These are phyloP conservation scores for Carlito syrichta DNA, from an alignment of 2,113 vertebrate genomes.

Conservation along the genomic window DNA sequence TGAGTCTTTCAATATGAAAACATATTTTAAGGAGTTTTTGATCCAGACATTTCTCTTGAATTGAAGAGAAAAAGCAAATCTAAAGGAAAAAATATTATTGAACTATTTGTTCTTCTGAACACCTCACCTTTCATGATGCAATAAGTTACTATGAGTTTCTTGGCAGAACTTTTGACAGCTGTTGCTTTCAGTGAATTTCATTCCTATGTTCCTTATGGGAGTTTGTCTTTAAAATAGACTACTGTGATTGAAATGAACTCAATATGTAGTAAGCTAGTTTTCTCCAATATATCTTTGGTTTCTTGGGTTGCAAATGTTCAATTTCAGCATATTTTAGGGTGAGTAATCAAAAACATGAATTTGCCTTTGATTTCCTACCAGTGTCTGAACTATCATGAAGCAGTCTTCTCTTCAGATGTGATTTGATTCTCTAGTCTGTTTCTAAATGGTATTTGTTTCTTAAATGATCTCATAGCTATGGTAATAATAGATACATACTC, in stretches of 20 bases:
- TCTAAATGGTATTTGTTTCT: slow-evolving; percentile 46
- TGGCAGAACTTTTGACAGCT: slow-evolving; percentile 68
- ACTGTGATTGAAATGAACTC: slow-evolving; percentile 66
- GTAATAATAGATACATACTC: not conserved
- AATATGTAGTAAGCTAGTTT: slow-evolving; percentile 66
- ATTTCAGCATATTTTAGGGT: slow-evolving; percentile 57
- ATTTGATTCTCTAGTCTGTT: slow-evolving; percentile 45
- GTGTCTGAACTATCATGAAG: slow-evolving; percentile 31
- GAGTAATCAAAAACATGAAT: slow-evolving; percentile 58
- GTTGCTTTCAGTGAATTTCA: slow-evolving; percentile 64
- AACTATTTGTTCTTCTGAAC: slow-evolving; percentile 63
- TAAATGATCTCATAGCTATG: slow-evolving; percentile 22
- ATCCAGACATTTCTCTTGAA: slow-evolving; percentile 22
- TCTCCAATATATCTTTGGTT: slow-evolving; percentile 52
- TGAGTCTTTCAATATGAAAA: slow-evolving; percentile 45
- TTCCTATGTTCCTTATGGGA: slow-evolving; percentile 59
- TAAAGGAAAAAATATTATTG: slow-evolving; percentile 46
- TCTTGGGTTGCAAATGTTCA: slow-evolving; percentile 56
- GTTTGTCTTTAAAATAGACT: slow-evolving; percentile 68
- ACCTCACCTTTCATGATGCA: slow-evolving; percentile 64
- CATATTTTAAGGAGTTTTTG: slow-evolving; percentile 21
- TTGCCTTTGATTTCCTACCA: slow-evolving; percentile 56
- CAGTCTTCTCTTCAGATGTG: slow-evolving; percentile 43
- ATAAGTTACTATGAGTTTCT: slow-evolving; percentile 61
- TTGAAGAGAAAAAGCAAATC: slow-evolving; percentile 56